Conservation (phyloP, 2,113 vertebrate genomes). For the Saimiri boliviensis region DNA sequence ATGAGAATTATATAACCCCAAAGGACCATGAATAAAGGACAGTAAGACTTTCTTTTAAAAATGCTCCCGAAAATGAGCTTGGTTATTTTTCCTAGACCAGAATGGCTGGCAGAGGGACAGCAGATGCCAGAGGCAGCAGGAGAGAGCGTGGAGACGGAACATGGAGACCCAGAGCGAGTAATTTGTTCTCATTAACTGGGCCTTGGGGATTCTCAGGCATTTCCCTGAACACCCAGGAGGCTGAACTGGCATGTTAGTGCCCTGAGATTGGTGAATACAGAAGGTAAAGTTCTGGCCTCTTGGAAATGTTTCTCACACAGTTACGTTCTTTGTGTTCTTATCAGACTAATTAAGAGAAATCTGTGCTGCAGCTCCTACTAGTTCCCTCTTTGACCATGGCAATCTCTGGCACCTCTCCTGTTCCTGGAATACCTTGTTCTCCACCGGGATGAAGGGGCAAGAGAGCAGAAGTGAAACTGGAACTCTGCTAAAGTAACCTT, state of each 20-base stretch:
- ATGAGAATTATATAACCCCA: not conserved
- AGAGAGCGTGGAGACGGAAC: not conserved
- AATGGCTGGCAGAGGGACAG: not conserved
- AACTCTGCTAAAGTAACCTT: not conserved
- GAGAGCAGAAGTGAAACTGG: not conserved
- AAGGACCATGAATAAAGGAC: not conserved
- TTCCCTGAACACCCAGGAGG: not conserved
- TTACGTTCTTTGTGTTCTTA: not conserved
- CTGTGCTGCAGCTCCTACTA: not conserved
- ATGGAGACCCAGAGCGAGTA: fast-evolving
- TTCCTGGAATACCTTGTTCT: not conserved
- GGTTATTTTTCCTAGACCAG: not conserved
- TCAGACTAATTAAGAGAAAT: not conserved
- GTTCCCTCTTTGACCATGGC: not conserved
- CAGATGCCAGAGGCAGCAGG: not conserved
- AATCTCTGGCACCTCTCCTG: not conserved
- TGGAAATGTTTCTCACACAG: not conserved
- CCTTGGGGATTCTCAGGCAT: not conserved
- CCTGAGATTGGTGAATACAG: not conserved
- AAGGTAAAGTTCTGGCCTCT: not conserved
- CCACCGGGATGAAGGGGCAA: not conserved
- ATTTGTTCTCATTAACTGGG: not conserved
- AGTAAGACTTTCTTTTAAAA: not conserved
- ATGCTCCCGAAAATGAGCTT: not conserved
- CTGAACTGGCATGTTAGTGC: not conserved